Percentiles rank a stretch among this genome's conserved stretches.
These are phyloP conservation scores for Leptopilina boulardi DNA, from an alignment of 1,140 invertebrate species.

Conservation along the genomic window DNA sequence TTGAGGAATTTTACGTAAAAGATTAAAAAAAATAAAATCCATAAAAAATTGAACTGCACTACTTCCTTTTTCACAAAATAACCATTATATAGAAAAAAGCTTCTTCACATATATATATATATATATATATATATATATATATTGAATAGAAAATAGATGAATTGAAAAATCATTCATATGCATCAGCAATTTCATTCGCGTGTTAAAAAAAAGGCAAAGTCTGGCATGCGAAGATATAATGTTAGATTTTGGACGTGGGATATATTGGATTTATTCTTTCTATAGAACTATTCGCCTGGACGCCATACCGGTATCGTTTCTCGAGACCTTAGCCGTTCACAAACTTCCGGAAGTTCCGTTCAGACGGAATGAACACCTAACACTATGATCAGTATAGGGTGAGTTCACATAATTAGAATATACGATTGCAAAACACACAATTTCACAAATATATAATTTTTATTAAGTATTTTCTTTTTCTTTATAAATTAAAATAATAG, in stretches of 20 bases:
- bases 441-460: background rate
- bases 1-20: no score
- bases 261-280: conserved; percentile 62
- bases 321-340: conserved; percentile 71
- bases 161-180: conserved; percentile 15
- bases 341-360: conserved; percentile 55
- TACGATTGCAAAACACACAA: background rate
- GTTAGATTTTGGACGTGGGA: conserved; percentile 37
- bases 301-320: conserved; percentile 74
- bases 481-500: background rate
- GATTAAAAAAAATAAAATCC: no score
- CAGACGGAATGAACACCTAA: conserved; percentile 50
- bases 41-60: no score
- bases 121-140: no score
- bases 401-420: background rate
- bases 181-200: conserved; percentile 41
- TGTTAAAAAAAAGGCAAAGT: conserved; percentile 47
- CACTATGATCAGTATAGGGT: background rate
- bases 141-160: background rate
- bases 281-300: conserved; percentile 74
- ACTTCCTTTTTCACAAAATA: background rate
- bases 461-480: background rate
- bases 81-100: background rate
- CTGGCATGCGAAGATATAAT: conserved; percentile 52
- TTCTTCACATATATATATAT: no score